Base-by-base conservation (phyloP, 2,797 vertebrate genomes). In the Urophycis tenuis region DNA sequence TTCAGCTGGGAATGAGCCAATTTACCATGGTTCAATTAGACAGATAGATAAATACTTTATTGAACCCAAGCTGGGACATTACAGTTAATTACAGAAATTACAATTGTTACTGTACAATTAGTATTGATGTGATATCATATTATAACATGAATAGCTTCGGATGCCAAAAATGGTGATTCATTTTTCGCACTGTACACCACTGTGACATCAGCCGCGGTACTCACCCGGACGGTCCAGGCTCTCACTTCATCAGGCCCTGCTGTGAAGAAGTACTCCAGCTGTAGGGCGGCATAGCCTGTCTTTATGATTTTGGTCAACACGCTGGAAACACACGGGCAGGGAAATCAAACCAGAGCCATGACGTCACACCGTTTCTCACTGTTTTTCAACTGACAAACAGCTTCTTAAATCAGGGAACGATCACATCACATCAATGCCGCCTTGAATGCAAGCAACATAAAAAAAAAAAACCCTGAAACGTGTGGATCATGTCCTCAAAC, bases 201-300 rank as follows among this genome's bases (percentile, higher is more conserved):
- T 41, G 11, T 14, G 39, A 41, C 17, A 41, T 14, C 39, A 41
- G 36, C 71, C 12, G 11, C 7, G 67, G 17, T 9, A 78, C 91
- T 91, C 81, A 94, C 93, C 86, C 92, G 92, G 93, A 98, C 85
- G 91, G 97, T 99, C 98, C 97, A 99, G 19, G 98, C 98, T 89
- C 97, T 95, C 89, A 99, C 98, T 94, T 99, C 98, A 85, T 99
- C 98, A 87, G 95, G 95, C 91, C 98, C 98, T 71, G 97, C 97
- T 81, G 98, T 99, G 93, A 99, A 99, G 95, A 99, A 99, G 93
- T 99, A 99, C 91, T 99, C 98, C 91, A 99, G 95, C 91, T 98
- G 98, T 81, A 99, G 94, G 64, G 95, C 95, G 81, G 95, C 93
- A 83, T 97, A 99, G 81, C 98, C 98, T 35, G 93, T 93, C 94